Evolutionary conservation across 2,888 invertebrate species (phyloP).

Genomic region (Boloria selene): DNA sequence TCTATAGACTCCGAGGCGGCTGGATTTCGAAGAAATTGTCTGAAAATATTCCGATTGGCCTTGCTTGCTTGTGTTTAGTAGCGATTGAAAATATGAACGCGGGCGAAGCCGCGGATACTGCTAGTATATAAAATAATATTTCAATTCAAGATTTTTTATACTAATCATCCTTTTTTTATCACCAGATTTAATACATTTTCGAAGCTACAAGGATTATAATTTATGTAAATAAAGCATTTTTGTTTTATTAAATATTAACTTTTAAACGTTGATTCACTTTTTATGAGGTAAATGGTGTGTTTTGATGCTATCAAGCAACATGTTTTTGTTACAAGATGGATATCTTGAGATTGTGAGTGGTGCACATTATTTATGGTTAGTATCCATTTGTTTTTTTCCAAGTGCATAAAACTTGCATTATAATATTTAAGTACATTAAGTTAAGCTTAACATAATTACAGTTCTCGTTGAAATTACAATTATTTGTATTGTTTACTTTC

Average conservation of each 20-base stretch:
- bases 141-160: too few relatives aligned
- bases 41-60: too few relatives aligned
- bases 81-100: too few relatives aligned
- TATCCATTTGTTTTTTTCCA: slow-evolving; percentile 11
- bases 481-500: too few relatives aligned
- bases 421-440: background rate
- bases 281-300: slow-evolving; percentile 8
- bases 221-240: background rate
- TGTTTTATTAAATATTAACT: background rate
- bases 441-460: background rate
- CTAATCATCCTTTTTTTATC: too few relatives aligned
- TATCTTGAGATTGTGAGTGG: slow-evolving; percentile 13
- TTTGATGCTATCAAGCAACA: slow-evolving; percentile 7
- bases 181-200: too few relatives aligned
- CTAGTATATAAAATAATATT: too few relatives aligned
- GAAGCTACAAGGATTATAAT: background rate
- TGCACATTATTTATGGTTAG: slow-evolving; percentile 9
- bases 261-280: slow-evolving; percentile 16
- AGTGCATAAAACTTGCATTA: background rate
- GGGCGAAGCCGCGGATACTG: too few relatives aligned
- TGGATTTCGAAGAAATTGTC: too few relatives aligned
- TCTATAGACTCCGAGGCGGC: too few relatives aligned
- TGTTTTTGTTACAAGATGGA: slow-evolving; percentile 11
- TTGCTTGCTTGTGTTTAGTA: too few relatives aligned
- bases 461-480: too few relatives aligned